Evolutionary conservation across 1,140 invertebrate genomes (phyloP), one percentile per base, ranked within the genome.

Genomic region (Rhizoglyphus robini): DNA sequence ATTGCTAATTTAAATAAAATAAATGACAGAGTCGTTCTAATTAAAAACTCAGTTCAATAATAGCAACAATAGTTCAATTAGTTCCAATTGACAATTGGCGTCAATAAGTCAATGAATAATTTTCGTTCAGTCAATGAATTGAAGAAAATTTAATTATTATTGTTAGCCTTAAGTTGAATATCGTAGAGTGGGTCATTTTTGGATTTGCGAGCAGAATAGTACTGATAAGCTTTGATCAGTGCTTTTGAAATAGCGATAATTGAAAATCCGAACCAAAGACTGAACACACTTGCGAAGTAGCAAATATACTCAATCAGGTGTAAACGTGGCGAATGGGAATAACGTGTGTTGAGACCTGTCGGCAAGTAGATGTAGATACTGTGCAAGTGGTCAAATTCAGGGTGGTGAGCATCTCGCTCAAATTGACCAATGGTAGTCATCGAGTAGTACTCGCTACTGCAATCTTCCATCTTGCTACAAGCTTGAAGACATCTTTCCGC

Each of bases 211-310:
- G n/a, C n/a, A n/a, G 36, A 41, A 41, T 54, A 54, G 20, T 54
- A 54, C 23, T 15, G 31, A 32, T 54, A 54, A 25, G 51, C 51
- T 32, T 54, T 54, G 31, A 63, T 63, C 11, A 48, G 25, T 25
- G 46, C 63, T 38, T 27, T 48, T 23, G 63, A 64, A 27, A 64
- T 8, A 4, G 63, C 46, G 31, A 48, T 64, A n/a, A 64, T 64
- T 13, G 63, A 64, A 18, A 64, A 48, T 36, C 63, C 63, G 41
- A 64, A 64, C 63, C 63, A 64, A 34, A 64, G 46, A 64, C 63
- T 64, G 46, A 64, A 49, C 23, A 64, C 47, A 25, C 63, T 64
- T 15, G 63, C 63, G 29, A 23, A 30, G 41, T 64, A 64, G 31
- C 63, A 64, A 36, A 64, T 64, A 25, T 49, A 64, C 41, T 64